These are phyloP conservation scores for Heliconius aoede DNA, from an alignment of 2,888 invertebrate species.

Conservation along the genomic window DNA sequence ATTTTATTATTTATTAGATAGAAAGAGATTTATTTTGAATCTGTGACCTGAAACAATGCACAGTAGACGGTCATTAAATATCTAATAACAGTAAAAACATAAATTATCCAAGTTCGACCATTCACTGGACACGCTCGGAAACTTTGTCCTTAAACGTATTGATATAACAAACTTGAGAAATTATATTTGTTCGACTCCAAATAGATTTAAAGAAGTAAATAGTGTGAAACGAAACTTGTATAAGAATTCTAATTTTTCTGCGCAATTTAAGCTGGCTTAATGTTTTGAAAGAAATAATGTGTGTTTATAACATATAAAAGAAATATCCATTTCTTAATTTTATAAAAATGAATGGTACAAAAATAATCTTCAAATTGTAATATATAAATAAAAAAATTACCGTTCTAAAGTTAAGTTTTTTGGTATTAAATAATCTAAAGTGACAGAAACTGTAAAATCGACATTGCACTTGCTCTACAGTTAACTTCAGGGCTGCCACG, in stretches of 20 bases:
- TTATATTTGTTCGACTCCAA: constrained; percentile 15
- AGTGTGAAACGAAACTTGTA: background rate
- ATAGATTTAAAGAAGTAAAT: constrained; percentile 16
- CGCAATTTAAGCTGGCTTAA: background rate
- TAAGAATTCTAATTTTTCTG: background rate
- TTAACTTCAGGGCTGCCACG: too few species aligned
- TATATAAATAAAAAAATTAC: too few species aligned
- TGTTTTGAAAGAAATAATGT: background rate
- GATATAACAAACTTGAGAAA: constrained; percentile 7
- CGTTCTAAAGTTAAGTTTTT: too few species aligned
- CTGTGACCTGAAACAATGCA: background rate
- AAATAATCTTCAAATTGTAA: too few species aligned
- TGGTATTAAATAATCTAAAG: too few species aligned
- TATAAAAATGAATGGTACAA: too few species aligned
- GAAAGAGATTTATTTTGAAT: background rate
- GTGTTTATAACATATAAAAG: too few species aligned
- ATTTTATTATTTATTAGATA: too few species aligned
- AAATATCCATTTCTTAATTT: too few species aligned
- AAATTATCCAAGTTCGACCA: constrained; percentile 9
- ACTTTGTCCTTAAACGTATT: constrained; percentile 20
- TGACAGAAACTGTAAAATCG: too few species aligned
- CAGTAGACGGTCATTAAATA: constrained; percentile 7
- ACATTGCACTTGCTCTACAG: too few species aligned
- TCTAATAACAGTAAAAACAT: constrained; percentile 11
- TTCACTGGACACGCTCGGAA: constrained; percentile 25